These are phyloP conservation scores for rabbit (Oryctolagus cuniculus) DNA, from an alignment of 2,113 vertebrate genomes.

Conservation along the genomic window DNA sequence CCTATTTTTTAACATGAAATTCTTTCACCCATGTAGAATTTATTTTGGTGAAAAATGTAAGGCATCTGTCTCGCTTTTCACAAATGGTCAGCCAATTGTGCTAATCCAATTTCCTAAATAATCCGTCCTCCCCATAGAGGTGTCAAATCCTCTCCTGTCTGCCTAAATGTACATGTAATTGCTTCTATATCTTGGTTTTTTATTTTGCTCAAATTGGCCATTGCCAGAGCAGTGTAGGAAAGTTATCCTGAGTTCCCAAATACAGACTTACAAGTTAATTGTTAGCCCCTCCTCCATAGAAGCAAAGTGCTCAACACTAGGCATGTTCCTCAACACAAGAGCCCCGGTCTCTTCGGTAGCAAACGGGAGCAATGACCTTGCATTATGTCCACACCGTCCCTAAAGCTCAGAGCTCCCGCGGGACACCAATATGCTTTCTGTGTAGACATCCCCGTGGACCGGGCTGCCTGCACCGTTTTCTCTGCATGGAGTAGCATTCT, in stretches of 20 bases:
- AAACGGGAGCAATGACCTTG: neutral
- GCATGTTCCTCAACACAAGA: no score
- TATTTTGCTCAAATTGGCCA: neutral
- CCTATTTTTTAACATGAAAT: neutral
- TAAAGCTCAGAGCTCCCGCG: neutral
- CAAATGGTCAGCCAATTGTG: neutral
- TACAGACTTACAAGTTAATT: neutral
- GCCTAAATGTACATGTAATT: neutral
- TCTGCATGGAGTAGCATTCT: neutral
- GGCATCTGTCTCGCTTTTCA: neutral
- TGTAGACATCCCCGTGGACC: neutral
- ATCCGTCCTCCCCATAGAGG: neutral
- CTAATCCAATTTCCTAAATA: neutral
- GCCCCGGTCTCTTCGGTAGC: neutral
- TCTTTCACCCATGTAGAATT: neutral
- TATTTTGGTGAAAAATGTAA: neutral
- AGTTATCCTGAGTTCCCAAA: neutral
- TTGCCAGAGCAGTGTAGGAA: neutral
- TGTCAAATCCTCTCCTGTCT: neutral
- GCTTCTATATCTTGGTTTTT: neutral
- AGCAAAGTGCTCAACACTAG: neutral
- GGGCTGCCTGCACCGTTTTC: neutral
- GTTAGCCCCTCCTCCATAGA: neutral
- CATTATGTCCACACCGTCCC: no score
- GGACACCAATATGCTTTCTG: neutral